Base-by-base conservation (phyloP, 2,113 vertebrate genomes). In the Dipodomys ordii region DNA sequence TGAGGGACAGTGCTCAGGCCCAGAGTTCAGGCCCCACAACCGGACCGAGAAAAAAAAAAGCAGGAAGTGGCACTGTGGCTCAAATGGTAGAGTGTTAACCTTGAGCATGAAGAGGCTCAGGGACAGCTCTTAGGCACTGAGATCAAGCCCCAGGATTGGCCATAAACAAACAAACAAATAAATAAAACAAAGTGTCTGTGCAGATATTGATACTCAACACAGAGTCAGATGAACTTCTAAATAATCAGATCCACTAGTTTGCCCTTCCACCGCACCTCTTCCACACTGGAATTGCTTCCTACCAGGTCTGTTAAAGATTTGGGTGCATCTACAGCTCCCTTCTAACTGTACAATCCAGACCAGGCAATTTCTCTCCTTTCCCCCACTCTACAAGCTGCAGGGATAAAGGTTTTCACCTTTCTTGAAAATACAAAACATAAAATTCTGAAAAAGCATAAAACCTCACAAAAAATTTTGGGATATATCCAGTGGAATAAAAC, bases 361-460 rank as follows among this genome's bases (percentile, higher is more conserved):
- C 22, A 30, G 18, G n/a, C 10, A 67, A 74, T 87, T 19, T 87
- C 22, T 64, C 44, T 68, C 72, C 87, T 0, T 22, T 78, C 10
- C 18, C 27, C 28, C 64, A 30, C 53, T 27, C 35, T 25, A 13
- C 1, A 76, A 12, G 65, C 27, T 76, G 1, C 35, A 53, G 39
- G 6, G 18, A 79, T 49, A 44, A 49, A 83, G 74, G 20, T 22
- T 22, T 68, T 67, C 4, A 20, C 7, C 18, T 65, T 69, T 73
- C 23, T 86, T 79, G 6, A 91, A 88, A 86, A 39, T 85, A 44
- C 49, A 46, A 74, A 60, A 3, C 2, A 13, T 83, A 73, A 60
- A 83, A 94, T 83, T 76, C 62, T 86, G 49, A 49, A 23, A 67
- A 22, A 93, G 87, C 72, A 73, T 49, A 68, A 95, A 92, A 80